Evolutionary conservation across 2,113 vertebrate genomes (phyloP), one percentile per base, ranked within the genome.

Genomic region (Columba janthina): DNA sequence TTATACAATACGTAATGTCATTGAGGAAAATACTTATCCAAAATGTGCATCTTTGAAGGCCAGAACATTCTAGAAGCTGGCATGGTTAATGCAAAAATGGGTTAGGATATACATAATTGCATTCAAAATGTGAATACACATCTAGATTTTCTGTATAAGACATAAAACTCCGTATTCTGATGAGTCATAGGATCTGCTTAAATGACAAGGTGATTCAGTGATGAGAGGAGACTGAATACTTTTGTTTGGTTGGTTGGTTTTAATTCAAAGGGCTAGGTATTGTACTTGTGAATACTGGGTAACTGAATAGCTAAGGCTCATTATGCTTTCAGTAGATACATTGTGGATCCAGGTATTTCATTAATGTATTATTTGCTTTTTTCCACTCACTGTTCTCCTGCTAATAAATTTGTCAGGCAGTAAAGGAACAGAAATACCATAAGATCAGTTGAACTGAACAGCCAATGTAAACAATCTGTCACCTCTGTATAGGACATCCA

Each of bases 381-480:
- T 78, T 82, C 60, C 32, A 60, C 56, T 85, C 24, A 31, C 11
- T 80, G 4, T 80, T 85, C 28, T 65, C 62, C 40, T 85, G 29
- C 7, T 74, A 80, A 86, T 74, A 90, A 66, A 80, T 93, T 90
- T 95, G 14, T 90, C 72, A 78, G 85, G 29, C 60, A 80, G 64
- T 57, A 88, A 88, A 82, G 48, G 82, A 91, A 66, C 71, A 94
- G 85, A 90, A 95, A 80, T 38, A 66, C 15, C 61, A 4, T 53
- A 88, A 85, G 64, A 93, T 74, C 46, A 6, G 67, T 88, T 86
- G 48, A 93, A 83, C 58, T 83, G 34, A 81, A 90, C 64, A 84
- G 64, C 48, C 82, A 91, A 17, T 71, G 20, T 83, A 94, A 95
- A 75, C 72, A 85, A 60, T 90, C 77, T 92, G 75, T 88, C 89